Percentiles rank a stretch among this genome's conserved stretches.
Conservation (phyloP, 2,888 invertebrate genomes). For the Aspidiotus rigidus region DNA sequence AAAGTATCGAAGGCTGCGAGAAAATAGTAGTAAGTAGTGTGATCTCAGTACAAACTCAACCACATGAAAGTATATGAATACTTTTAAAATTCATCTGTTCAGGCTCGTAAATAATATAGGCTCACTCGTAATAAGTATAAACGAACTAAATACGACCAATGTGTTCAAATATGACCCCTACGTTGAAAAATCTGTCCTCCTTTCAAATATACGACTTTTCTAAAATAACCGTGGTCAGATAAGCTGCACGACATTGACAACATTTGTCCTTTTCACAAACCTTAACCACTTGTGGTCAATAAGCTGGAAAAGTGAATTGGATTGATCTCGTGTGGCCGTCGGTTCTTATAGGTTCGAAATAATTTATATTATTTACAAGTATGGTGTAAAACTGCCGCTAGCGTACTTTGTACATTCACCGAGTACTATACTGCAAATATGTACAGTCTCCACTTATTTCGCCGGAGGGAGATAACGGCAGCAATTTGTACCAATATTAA, state of each 20-base stretch:
- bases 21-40: no score
- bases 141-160: no score
- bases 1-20: no score
- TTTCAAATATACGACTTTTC: not conserved
- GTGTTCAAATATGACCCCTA: no score
- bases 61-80: no score
- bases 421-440: not conserved
- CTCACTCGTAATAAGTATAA: no score
- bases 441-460: not conserved
- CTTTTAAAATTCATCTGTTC: no score
- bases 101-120: no score
- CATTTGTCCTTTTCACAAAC: not conserved
- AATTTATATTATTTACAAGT: not conserved
- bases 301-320: conserved; percentile 4
- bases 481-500: not conserved
- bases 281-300: not conserved
- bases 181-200: no score
- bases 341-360: not conserved
- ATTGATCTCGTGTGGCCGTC: not conserved
- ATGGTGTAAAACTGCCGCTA: not conserved
- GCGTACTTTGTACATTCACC: not conserved
- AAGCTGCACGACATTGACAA: not conserved
- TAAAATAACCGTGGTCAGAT: not conserved
- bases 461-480: not conserved
- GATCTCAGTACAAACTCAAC: no score